Conservation (phyloP, 2,797 vertebrate genomes). For the Lithobates sylvaticus region DNA sequence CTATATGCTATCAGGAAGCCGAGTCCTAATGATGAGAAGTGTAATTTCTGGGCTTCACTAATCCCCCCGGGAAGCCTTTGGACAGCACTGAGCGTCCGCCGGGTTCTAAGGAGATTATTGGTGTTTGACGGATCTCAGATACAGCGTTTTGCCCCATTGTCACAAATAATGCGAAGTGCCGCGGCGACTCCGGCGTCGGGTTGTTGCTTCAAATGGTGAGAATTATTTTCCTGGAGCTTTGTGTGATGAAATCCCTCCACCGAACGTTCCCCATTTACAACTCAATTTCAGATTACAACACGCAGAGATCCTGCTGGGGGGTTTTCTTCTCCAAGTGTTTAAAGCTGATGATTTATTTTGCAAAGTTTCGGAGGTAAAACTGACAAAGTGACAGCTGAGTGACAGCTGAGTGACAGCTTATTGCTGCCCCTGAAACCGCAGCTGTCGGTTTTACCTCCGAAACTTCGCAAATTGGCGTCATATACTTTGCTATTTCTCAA, state of each 20-base stretch:
- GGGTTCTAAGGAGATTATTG: constrained; percentile 42
- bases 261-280: constrained; percentile 30
- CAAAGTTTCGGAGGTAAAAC: too few relatives aligned
- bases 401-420: too few relatives aligned
- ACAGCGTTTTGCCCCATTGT: constrained; percentile 35
- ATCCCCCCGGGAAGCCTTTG: constrained; percentile 31
- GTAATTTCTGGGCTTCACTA: constrained; percentile 27
- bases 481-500: too few relatives aligned
- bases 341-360: too few relatives aligned
- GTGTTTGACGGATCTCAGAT: constrained; percentile 6
- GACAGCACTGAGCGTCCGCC: constrained; percentile 9
- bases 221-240: constrained; percentile 25
- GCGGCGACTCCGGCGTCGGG: constrained; percentile 34
- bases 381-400: too few relatives aligned
- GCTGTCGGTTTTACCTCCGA: too few relatives aligned
- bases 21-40: constrained; percentile 7
- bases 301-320: too few relatives aligned
- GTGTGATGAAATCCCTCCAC: constrained; percentile 29
- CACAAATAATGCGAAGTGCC: constrained; percentile 30
- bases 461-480: too few relatives aligned
- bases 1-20: constrained; percentile 4
- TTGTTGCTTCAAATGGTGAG: constrained; percentile 4
- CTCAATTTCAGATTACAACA: constrained; percentile 3
- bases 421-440: too few relatives aligned
- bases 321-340: too few relatives aligned